Evolutionary conservation across 2,113 vertebrate genomes (phyloP).

Genomic region (Agelaius tricolor): DNA sequence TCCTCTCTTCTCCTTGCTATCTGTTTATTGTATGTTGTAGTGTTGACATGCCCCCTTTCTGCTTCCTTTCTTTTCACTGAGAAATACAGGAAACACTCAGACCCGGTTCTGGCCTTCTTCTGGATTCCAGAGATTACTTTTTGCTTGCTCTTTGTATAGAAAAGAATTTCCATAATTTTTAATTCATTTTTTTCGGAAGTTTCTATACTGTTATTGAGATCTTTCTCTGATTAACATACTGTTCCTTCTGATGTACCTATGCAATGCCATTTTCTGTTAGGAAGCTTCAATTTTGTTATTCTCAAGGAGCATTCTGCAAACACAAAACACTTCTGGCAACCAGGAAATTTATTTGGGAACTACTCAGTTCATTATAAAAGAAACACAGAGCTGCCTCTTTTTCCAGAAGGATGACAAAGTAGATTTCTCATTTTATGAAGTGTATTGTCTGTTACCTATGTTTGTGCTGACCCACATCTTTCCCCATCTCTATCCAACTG

Average conservation of each 20-base stretch:
- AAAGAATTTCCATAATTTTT: not conserved
- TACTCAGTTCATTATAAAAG: not conserved
- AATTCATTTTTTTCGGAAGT: rapidly evolving
- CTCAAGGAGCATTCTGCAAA: not conserved
- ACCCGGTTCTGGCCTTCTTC: not conserved
- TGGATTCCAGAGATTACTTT: not conserved
- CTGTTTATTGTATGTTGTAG: not conserved
- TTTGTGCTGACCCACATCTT: not conserved
- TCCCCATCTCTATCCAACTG: not conserved
- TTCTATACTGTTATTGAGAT: not conserved
- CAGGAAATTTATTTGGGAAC: not conserved
- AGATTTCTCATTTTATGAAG: not conserved
- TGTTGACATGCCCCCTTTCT: not conserved
- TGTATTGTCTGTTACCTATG: not conserved
- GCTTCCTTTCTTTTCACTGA: not conserved
- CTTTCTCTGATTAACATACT: not conserved
- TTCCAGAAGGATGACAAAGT: not conserved
- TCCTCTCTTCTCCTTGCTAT: not conserved
- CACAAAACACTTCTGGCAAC: not conserved
- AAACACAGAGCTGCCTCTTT: not conserved
- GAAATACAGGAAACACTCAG: not conserved
- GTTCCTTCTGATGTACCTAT: not conserved
- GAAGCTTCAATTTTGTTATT: not conserved
- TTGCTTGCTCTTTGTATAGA: not conserved
- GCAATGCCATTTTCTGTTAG: not conserved